Base-by-base conservation (phyloP, 1,140 invertebrate species). In the Drosophila truncata region DNA sequence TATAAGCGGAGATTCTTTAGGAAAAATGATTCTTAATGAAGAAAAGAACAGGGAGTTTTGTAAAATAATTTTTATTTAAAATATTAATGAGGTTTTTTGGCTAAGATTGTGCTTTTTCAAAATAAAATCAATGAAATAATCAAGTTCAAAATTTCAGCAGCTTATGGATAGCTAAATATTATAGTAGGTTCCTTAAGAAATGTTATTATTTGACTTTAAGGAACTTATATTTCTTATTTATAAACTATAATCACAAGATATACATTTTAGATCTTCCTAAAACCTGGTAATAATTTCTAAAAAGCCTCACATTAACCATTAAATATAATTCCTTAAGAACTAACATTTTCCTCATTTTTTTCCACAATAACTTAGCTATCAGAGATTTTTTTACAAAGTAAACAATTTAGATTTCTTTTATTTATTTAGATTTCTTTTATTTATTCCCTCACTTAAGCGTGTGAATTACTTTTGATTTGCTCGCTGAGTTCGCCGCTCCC, bases 381-480 rank as follows among this genome's bases (percentile, higher is more conserved):
- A 35, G 18, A 31, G 14, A 6, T 35, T 46, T 23, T 35, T 23
- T 11, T 14, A 20, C 35, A 29, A 31, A 31, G 58, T 79, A n/a
- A 44, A 50, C 37, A 72, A 18, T 33, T 37, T 52, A 10, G 16
- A 20, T 50, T 74, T 59, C 27, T 27, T 29, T 44, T 33, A 44
- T 49, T 64, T 66, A 18, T 49, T 64, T 66, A 23, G 16, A 20
- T 50, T 74, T 59, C 27, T 27, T 29, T 44, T 33, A 44, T 49
- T 64, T 66, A 23, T 74, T 44, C 57, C 33, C 57, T 60, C 73
- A 47, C 77, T 80, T 71, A 72, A 86, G 84, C 85, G 85, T 88
- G 85, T 90, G 85, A 88, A 90, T 91, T 88, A 74, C 72, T 75
- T 84, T 73, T 88, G 72, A 85, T 81, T 81, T 63, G 63, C 58